These are phyloP conservation scores for Limnephilus rhombicus DNA, from an alignment of 2,888 invertebrate species.

Conservation along the genomic window DNA sequence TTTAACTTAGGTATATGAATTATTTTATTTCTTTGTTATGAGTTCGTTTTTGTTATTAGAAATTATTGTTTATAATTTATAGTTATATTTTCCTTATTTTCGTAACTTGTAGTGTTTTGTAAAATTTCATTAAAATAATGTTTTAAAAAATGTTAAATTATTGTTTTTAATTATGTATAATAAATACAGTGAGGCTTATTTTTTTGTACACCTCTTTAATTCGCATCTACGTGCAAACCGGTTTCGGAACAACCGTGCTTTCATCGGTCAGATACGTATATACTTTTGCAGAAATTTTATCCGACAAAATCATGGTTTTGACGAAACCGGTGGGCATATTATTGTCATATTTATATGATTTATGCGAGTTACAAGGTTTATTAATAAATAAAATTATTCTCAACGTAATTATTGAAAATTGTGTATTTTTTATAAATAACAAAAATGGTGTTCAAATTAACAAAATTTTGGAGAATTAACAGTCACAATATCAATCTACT, in stretches of 20 bases:
- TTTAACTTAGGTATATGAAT: background rate
- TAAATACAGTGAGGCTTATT: no score
- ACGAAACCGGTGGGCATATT: background rate
- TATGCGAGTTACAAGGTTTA: background rate
- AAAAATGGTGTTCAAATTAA: no score
- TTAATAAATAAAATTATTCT: no score
- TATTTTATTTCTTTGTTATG: background rate
- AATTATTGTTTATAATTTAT: background rate
- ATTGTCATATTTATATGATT: background rate
- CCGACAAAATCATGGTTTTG: background rate
- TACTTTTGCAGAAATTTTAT: background rate
- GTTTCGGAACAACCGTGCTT: background rate
- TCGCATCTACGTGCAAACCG: background rate
- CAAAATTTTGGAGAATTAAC: no score
- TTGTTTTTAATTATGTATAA: no score
- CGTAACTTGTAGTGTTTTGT: background rate
- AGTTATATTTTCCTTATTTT: background rate
- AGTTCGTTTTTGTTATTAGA: background rate
- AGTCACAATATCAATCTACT: no score
- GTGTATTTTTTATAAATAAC: no score
- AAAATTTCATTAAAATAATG: no score
- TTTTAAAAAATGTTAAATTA: no score
- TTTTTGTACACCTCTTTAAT: background rate
- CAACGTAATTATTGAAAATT: background rate
- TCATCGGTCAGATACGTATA: background rate